Percentiles rank a stretch among this genome's conserved stretches.
Evolutionary conservation across 2,797 vertebrate species (phyloP).

Genomic region (Parauchenoglanis ngamensis): DNA sequence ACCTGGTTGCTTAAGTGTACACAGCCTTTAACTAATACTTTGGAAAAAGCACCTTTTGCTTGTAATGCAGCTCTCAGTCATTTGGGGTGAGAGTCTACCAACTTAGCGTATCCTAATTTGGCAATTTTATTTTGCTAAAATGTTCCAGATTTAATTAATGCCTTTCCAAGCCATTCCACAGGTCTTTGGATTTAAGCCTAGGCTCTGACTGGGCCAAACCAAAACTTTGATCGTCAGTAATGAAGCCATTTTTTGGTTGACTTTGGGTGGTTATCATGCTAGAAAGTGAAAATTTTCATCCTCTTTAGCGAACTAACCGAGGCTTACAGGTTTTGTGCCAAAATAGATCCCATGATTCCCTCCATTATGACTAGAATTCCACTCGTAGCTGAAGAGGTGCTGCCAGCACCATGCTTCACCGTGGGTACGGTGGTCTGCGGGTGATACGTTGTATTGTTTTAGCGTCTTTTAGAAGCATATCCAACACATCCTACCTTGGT

Average conservation of each 20-base stretch:
- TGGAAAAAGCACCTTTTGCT: not conserved
- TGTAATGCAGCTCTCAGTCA: not conserved
- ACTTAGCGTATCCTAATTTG: not conserved
- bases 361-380: too few relatives aligned
- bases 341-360: too few relatives aligned
- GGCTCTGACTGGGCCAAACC: not conserved
- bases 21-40: not conserved
- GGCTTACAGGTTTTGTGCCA: too few relatives aligned
- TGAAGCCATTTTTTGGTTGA: not conserved
- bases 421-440: not conserved
- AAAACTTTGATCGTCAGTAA: too few relatives aligned
- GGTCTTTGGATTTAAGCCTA: not conserved
- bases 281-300: not conserved
- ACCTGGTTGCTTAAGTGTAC: not conserved
- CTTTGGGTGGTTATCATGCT: not conserved
- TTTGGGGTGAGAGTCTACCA: not conserved
- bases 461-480: not conserved
- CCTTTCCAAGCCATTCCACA: not conserved
- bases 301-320: too few relatives aligned
- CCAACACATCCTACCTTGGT: not conserved
- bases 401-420: not conserved
- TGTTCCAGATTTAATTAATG: not conserved
- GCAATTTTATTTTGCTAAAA: not conserved
- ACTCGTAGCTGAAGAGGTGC: not conserved
- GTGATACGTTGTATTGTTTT: not conserved